These are phyloP conservation scores for Pedetes capensis DNA, from an alignment of 2,113 vertebrate genomes.

Conservation along the genomic window DNA sequence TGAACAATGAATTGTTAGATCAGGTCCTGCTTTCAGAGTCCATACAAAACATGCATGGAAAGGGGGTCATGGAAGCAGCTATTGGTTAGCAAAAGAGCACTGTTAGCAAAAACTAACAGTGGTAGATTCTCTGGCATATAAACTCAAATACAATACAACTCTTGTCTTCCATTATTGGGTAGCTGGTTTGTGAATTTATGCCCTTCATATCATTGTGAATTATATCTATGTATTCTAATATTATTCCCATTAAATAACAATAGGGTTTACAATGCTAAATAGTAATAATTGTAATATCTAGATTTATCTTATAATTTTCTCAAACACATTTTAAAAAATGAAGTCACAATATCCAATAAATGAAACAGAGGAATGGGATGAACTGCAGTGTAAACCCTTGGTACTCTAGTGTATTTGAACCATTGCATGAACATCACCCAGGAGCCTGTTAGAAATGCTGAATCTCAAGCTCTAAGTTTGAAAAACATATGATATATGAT, in stretches of 20 bases:
- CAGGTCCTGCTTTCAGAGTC: neutral
- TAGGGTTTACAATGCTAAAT: neutral
- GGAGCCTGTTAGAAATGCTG: neutral
- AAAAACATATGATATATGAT: neutral
- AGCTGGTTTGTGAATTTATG: neutral
- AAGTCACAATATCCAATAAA: conserved; percentile 22
- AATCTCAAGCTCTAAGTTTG: neutral
- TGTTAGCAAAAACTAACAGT: no score
- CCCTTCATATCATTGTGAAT: neutral
- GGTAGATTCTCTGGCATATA: neutral
- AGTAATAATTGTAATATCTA: neutral
- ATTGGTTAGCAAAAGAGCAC: no score
- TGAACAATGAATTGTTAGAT: neutral
- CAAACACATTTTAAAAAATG: neutral
- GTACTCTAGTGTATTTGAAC: neutral
- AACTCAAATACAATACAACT: neutral
- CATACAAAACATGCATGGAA: neutral
- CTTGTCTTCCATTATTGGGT: neutral
- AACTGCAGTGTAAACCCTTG: neutral
- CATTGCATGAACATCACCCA: neutral
- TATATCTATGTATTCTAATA: neutral
- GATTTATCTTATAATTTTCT: conserved; percentile 18
- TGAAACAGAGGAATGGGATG: neutral
- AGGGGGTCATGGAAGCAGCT: neutral
- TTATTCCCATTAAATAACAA: neutral